Conservation (phyloP, 2,797 vertebrate species). For the Anguilla pacifica region DNA sequence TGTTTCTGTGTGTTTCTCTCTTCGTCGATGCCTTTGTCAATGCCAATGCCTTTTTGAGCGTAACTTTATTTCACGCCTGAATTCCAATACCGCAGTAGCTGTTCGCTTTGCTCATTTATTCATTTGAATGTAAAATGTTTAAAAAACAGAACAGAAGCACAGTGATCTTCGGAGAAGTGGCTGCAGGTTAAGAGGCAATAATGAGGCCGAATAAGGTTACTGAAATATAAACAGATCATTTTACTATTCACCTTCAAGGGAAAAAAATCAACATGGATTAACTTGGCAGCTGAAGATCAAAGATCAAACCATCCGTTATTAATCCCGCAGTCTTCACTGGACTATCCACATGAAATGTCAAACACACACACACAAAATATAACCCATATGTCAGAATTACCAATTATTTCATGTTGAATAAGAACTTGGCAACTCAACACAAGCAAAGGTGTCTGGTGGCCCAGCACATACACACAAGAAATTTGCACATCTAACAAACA, state of each 20-base stretch:
- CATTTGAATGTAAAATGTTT: neutral
- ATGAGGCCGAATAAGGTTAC: conserved; percentile 37
- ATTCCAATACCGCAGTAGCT: neutral
- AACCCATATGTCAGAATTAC: neutral
- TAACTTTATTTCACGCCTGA: neutral
- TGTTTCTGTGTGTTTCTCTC: neutral
- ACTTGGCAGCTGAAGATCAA: conserved; percentile 35
- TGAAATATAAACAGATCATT: conserved; percentile 50
- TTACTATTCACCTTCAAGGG: conserved; percentile 39
- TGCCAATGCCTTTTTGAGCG: neutral
- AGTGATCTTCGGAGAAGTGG: neutral
- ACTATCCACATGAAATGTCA: conserved; percentile 31
- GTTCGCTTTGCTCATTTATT: neutral
- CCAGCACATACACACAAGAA: neutral
- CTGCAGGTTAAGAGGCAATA: neutral
- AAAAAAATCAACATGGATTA: conserved; percentile 25
- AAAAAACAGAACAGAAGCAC: neutral
- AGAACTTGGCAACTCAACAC: neutral
- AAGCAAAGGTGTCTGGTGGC: neutral
- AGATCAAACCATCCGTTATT: conserved; percentile 50
- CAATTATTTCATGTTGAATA: no score
- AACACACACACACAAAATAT: neutral
- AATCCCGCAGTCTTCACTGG: conserved; percentile 39
- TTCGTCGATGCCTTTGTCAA: neutral
- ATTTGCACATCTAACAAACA: neutral